Evolutionary conservation across 2,888 invertebrate genomes (phyloP).

Genomic region (Rhopalosiphum nymphaeae): DNA sequence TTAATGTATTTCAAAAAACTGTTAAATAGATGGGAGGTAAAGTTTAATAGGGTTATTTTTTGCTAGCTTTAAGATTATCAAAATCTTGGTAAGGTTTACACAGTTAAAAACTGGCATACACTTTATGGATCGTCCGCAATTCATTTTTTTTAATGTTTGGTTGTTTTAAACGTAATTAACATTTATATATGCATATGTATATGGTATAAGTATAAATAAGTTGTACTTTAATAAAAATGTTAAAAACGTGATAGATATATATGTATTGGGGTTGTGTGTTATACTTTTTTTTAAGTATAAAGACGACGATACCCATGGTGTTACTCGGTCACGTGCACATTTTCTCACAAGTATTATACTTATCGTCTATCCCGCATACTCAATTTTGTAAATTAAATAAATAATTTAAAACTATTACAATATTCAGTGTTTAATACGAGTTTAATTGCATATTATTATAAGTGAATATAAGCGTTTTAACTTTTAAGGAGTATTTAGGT

Average conservation of each 20-base stretch:
- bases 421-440: neutral
- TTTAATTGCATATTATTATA: neutral
- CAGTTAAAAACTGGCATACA: neutral
- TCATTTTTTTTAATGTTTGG: neutral
- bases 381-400: slow-evolving; percentile 17
- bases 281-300: slow-evolving; percentile 6
- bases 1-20: slow-evolving; percentile 19
- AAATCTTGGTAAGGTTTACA: slow-evolving; percentile 32
- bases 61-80: neutral
- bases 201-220: neutral
- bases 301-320: neutral
- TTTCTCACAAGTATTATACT: slow-evolving; percentile 47
- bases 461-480: neutral
- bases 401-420: slow-evolving; percentile 15
- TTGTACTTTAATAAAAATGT: neutral
- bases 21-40: slow-evolving; percentile 20
- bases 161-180: neutral
- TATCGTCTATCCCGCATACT: slow-evolving; percentile 4
- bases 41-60: slow-evolving; percentile 49
- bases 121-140: neutral
- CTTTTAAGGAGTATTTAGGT: neutral
- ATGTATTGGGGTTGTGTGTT: neutral
- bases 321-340: neutral
- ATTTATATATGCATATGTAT: neutral
- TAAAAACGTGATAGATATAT: neutral